phyloP scores from a whole-genome alignment of 2,113 vertebrate genomes.

The Perca schrenkii region DNA sequence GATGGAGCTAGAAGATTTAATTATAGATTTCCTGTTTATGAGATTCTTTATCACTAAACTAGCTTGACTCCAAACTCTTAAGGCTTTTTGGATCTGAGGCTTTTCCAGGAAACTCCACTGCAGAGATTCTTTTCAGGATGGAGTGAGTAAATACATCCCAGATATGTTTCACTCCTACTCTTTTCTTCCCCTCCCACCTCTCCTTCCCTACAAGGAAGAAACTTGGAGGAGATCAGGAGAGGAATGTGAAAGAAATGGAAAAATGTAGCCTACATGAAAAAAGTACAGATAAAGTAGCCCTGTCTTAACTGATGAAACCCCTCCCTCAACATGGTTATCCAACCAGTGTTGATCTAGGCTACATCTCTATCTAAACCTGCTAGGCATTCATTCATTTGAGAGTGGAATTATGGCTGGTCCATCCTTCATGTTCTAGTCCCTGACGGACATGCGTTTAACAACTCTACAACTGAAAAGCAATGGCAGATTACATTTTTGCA shows the following conservation, averaged over 20 bases:
- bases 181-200: background rate
- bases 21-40: constrained; percentile 33
- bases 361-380: no score
- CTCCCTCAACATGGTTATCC: no score
- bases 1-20: background rate
- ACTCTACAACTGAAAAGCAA: background rate
- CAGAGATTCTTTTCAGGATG: background rate
- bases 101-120: constrained; percentile 1
- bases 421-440: background rate
- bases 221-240: background rate
- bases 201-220: background rate
- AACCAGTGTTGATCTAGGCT: no score
- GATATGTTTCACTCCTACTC: background rate
- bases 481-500: background rate
- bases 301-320: background rate
- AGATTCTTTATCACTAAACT: background rate
- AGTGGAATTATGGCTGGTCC: background rate
- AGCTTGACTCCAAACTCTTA: background rate
- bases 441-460: background rate
- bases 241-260: background rate
- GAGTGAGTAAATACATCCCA: background rate
- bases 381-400: background rate
- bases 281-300: background rate
- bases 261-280: background rate
- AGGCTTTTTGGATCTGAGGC: background rate